Percentiles rank a stretch among this genome's conserved stretches.
Conservation (phyloP, 2,888 invertebrate species). For the Thyatira batis region DNA sequence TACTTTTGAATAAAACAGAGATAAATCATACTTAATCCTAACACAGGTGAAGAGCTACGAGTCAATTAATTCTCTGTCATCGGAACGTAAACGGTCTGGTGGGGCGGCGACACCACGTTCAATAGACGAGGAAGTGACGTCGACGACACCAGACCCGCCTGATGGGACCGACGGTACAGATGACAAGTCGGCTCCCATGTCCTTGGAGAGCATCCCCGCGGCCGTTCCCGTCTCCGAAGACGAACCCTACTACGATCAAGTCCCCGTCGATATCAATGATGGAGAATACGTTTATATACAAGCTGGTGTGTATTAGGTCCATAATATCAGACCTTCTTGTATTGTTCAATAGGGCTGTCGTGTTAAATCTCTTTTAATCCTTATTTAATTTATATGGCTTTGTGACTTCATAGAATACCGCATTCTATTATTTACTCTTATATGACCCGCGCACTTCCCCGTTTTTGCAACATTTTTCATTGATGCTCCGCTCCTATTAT, state of each 20-base stretch:
- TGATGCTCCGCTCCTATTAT: too few species aligned
- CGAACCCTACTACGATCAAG: conserved; percentile 88
- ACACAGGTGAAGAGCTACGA: conserved; percentile 85
- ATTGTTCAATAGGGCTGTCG: too few species aligned
- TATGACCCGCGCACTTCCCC: too few species aligned
- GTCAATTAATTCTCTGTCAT: conserved; percentile 84
- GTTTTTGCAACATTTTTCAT: too few species aligned
- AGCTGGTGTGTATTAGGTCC: conserved; percentile 77
- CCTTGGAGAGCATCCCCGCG: conserved; percentile 69
- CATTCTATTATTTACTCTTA: too few species aligned
- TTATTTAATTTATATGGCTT: too few species aligned
- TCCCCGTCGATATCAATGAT: conserved; percentile 85
- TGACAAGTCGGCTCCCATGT: conserved; percentile 69
- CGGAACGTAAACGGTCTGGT: conserved; percentile 80
- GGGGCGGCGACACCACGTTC: conserved; percentile 79
- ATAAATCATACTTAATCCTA: not conserved
- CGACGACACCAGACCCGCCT: conserved; percentile 64
- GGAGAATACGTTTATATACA: conserved; percentile 90
- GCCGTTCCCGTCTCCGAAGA: conserved; percentile 65
- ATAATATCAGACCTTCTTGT: too few species aligned
- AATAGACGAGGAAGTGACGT: conserved; percentile 71
- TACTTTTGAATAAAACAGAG: too few species aligned
- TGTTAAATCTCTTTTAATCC: too few species aligned
- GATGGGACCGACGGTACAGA: conserved; percentile 61
- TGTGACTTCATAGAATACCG: too few species aligned